These are phyloP conservation scores for Allenopithecus nigroviridis DNA, from an alignment of 2,797 vertebrate genomes.

Conservation along the genomic window DNA sequence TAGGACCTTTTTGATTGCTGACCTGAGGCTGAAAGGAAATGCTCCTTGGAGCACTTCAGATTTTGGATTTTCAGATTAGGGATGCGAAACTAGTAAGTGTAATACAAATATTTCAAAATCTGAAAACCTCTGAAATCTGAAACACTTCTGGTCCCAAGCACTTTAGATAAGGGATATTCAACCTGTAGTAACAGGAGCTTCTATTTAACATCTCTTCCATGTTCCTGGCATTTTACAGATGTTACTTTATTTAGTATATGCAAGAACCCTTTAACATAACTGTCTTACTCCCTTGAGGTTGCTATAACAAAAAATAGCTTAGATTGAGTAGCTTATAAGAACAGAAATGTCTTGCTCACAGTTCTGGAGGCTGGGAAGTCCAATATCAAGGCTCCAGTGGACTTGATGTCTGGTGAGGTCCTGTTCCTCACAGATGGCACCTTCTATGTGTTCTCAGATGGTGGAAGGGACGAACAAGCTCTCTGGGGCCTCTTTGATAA, in stretches of 20 bases:
- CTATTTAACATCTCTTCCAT: neutral
- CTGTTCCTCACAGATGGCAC: neutral
- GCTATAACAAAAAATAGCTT: neutral
- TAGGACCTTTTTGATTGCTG: neutral
- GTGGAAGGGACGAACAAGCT: neutral
- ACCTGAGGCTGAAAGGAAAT: neutral
- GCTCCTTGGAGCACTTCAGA: neutral
- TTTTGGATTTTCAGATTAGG: neutral
- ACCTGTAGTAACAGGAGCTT: neutral
- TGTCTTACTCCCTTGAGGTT: neutral
- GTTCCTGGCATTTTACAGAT: neutral
- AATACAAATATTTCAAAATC: neutral
- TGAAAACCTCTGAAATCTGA: neutral
- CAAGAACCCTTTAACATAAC: neutral
- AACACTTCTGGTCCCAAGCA: neutral
- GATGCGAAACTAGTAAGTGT: neutral
- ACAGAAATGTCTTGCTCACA: neutral
- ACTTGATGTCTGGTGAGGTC: neutral
- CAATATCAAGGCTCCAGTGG: neutral
- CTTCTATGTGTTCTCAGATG: neutral
- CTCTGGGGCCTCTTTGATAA: neutral
- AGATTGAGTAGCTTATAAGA: neutral
- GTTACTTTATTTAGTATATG: neutral
- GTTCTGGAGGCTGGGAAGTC: neutral
- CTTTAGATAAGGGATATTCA: neutral